phyloP scores from a whole-genome alignment of 2,113 vertebrate species.

The Brachionichthys hirsutus region DNA sequence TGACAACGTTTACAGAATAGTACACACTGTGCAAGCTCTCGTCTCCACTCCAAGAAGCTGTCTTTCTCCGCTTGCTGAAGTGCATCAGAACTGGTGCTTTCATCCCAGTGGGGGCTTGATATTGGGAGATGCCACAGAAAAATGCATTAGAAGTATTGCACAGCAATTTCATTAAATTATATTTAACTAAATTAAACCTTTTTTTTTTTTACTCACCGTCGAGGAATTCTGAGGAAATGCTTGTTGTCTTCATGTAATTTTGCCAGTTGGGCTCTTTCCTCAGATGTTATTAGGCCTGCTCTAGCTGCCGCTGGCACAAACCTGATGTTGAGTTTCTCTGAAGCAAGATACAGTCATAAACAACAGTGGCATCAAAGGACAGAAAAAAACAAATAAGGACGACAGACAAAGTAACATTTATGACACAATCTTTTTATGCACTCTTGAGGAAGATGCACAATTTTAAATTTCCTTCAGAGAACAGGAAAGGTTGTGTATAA shows the following conservation, averaged over 20 bases:
- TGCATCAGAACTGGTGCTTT: conserved; percentile 84
- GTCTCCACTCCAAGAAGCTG: conserved; percentile 91
- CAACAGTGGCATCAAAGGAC: background rate
- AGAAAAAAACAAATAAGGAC: background rate
- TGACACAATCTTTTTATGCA: too few species aligned
- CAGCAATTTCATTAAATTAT: background rate
- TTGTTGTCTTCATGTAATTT: conserved; percentile 89
- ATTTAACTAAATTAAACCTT: background rate
- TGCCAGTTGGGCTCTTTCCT: conserved; percentile 81
- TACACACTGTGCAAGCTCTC: conserved; percentile 85
- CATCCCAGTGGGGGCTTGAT: conserved; percentile 87
- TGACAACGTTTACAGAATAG: background rate
- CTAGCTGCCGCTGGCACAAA: conserved; percentile 85
- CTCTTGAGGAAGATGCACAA: background rate
- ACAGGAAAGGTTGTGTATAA: too few species aligned
- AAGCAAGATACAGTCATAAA: conserved; percentile 9
- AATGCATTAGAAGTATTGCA: background rate
- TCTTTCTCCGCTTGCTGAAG: conserved; percentile 88
- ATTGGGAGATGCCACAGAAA: background rate
- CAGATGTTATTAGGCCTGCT: conserved; percentile 82
- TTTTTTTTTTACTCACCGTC: conserved; percentile 74
- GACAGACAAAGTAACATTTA: too few species aligned
- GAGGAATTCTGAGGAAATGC: conserved; percentile 87
- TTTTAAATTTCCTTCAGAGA: background rate
- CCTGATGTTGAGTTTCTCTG: conserved; percentile 92